Evolutionary conservation across 1,140 invertebrate genomes (phyloP), one percentile per base, ranked within the genome.

Genomic region (Saccostrea echinata): DNA sequence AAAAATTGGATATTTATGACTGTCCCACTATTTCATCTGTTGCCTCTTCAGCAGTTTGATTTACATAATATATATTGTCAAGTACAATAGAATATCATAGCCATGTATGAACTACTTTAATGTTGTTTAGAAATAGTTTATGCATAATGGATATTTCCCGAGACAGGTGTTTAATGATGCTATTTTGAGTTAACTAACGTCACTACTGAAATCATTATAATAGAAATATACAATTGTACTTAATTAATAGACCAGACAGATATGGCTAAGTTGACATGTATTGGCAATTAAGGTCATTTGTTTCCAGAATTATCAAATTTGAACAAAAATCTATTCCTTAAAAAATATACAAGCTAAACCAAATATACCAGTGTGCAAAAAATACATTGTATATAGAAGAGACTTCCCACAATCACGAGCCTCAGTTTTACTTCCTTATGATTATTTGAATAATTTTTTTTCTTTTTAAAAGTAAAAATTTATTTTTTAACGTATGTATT

Each of bases 1-100:
- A 9, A 61, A 61, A 84, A 57, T 84, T 53, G 13, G 21, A 30
- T 16, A 76, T 76, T 76, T 76, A 76, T 18, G 68, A 76, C 68
- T 76, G 68, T 71, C 27, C 24, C 27, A 71, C 12, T 30, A 71
- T 24, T 30, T 24, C 64, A 27, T 71, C 6, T 71, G 24, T 30
- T 27, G 64, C 27, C 55, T 61, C 55, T 61, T 18, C 55, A 21
- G 55, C 55, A 61, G 21, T 13, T 61, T 21, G 55, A 21, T 43
- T 43, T 43, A 61, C 18, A 61, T 8, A 61, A 61, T 61, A n/a
- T 61, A 61, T 16, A 61, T 61, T 18, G 55, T 6, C 18, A 61
- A 61, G 16, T 61, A 61, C 55, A 61, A 61, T 61, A 61, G 18
- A 61, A 61, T n/a, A 61, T 21, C n/a, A 61, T n/a, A 21, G 43